A percentile compares a stretch with the other conserved stretches of the same genome.
These are phyloP conservation scores for Anas flavirostris DNA, from an alignment of 2,797 vertebrate species.

Conservation along the genomic window DNA sequence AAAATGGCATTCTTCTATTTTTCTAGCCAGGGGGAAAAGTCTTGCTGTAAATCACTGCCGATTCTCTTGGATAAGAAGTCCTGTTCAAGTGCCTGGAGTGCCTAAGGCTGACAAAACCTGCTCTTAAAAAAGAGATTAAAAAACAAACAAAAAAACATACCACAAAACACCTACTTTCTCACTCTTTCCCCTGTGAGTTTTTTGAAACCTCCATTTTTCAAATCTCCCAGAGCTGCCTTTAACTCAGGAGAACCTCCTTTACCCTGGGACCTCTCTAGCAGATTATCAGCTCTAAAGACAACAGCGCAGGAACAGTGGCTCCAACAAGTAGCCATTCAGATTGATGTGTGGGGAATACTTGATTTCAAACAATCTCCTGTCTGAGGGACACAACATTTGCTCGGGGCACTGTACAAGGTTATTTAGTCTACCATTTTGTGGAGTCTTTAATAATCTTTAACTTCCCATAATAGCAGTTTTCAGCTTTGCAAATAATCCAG, in stretches of 20 bases:
- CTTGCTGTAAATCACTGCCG: neutral
- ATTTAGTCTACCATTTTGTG: neutral
- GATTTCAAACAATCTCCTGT: neutral
- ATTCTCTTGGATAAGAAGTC: neutral
- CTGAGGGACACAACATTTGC: neutral
- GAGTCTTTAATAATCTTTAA: neutral
- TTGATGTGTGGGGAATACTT: no score
- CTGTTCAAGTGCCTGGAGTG: neutral
- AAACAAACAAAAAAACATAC: neutral
- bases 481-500: neutral
- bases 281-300: neutral
- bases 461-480: neutral
- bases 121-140: neutral
- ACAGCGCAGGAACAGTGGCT: neutral
- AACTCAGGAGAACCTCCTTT: neutral
- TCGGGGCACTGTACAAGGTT: neutral
- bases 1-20: neutral
- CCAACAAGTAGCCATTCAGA: neutral
- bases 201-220: neutral
- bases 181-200: neutral
- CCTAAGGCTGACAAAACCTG: neutral
- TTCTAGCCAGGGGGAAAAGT: neutral
- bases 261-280: neutral
- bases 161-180: neutral
- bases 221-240: neutral